Conservation (phyloP, 2,888 invertebrate genomes). For the Pammene aurita region DNA sequence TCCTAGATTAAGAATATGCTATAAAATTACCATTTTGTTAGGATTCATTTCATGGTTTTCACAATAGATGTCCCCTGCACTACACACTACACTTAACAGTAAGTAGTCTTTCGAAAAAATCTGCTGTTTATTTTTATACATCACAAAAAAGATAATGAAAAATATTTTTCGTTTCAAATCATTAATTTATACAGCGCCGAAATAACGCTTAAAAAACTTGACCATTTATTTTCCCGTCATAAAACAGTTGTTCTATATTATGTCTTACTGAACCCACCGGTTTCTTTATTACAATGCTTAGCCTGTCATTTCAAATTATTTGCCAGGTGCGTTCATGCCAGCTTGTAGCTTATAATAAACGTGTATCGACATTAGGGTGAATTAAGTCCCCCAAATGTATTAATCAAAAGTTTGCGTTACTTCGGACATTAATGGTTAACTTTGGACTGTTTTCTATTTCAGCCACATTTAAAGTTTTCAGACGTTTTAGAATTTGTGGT, state of each 20-base stretch:
- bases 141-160: no score
- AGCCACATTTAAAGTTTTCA: not conserved
- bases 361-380: slow-evolving; percentile 38
- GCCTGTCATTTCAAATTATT: slow-evolving; percentile 50
- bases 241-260: not conserved
- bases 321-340: slow-evolving; percentile 46
- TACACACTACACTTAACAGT: no score
- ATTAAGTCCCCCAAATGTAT: slow-evolving; percentile 41
- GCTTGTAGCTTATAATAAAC: slow-evolving; percentile 26
- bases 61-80: no score
- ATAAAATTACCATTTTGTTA: no score
- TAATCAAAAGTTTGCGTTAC: slow-evolving; percentile 40
- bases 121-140: no score
- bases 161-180: no score
- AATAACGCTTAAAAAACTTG: no score
- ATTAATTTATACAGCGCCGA: no score
- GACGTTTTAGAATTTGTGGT: not conserved
- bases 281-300: not conserved
- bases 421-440: slow-evolving; percentile 28
- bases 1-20: no score
- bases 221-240: no score
- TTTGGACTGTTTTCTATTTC: slow-evolving; percentile 14
- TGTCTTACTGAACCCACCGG: not conserved
- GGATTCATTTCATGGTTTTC: no score
- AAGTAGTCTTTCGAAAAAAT: no score